Evolutionary conservation across 2,888 invertebrate species (phyloP).

Genomic region (Cyrtodaria siliqua): DNA sequence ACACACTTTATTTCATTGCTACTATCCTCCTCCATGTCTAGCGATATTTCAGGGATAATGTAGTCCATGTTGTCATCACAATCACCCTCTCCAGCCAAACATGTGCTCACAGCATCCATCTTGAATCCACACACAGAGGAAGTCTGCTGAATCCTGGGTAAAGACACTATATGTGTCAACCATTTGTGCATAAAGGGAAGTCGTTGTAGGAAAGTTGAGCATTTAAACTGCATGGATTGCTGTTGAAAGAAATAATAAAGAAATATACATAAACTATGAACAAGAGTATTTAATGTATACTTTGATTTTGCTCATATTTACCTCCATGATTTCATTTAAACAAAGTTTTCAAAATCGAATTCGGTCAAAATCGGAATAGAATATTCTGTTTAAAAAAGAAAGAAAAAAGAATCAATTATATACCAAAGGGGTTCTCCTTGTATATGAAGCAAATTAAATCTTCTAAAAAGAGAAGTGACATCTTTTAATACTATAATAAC

Average conservation of each 20-base stretch:
- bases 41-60: constrained; percentile 46
- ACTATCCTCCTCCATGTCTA: constrained; percentile 62
- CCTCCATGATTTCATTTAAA: no score
- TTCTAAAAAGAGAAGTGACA: no score
- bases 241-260: constrained; percentile 66
- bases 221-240: constrained; percentile 81
- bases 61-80: constrained; percentile 9
- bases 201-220: constrained; percentile 28
- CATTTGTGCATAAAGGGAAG: constrained; percentile 64
- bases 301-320: no score
- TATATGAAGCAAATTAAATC: no score
- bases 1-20: constrained; percentile 66
- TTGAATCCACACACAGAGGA: constrained; percentile 62
- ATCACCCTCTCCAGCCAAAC: constrained; percentile 13
- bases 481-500: no score
- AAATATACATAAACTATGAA: no score
- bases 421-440: no score
- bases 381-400: no score
- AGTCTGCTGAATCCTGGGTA: constrained; percentile 66
- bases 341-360: no score
- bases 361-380: no score
- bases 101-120: constrained; percentile 22
- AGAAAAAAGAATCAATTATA: no score
- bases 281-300: no score
- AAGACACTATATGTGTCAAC: constrained; percentile 64